These are phyloP conservation scores for Phoronis australis DNA, from an alignment of 2,888 invertebrate species.

Conservation along the genomic window DNA sequence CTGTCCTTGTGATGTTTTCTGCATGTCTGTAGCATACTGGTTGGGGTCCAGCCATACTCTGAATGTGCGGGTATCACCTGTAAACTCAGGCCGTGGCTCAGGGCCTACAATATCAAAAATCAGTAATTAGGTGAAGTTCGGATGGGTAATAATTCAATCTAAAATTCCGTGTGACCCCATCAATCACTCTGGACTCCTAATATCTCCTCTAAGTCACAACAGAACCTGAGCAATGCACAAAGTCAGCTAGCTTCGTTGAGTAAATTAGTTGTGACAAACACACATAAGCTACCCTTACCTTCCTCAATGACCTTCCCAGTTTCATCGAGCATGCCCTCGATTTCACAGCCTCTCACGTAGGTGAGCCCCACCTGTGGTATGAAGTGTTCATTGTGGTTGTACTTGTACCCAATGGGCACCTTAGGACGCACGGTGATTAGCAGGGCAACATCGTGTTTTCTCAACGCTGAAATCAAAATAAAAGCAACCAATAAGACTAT, in stretches of 20 bases:
- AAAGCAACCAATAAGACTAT: background rate
- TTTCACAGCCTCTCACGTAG: conserved; percentile 93
- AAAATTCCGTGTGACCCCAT: too few species aligned
- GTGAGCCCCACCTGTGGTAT: conserved; percentile 86
- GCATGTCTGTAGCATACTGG: conserved; percentile 92
- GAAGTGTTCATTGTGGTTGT: conserved; percentile 63
- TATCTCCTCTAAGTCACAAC: too few species aligned
- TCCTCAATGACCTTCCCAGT: conserved; percentile 93
- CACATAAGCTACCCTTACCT: conserved; percentile 32
- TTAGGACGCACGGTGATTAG: conserved; percentile 84
- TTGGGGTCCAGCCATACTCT: conserved; percentile 93
- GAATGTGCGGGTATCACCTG: conserved; percentile 85
- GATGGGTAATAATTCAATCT: too few species aligned
- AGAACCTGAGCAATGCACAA: too few species aligned
- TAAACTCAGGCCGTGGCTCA: conserved; percentile 67
- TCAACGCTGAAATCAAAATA: conserved; percentile 57
- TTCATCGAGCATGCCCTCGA: conserved; percentile 95
- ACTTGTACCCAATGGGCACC: conserved; percentile 68
- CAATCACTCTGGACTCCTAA: too few species aligned
- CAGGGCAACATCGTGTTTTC: conserved; percentile 98
- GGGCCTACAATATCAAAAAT: conserved; percentile 23
- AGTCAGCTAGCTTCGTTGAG: too few species aligned
- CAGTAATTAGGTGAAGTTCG: too few species aligned
- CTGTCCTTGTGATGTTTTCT: conserved; percentile 64
- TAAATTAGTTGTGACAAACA: too few species aligned